Evolutionary conservation across 2,113 vertebrate genomes (phyloP).

Genomic region (Hystrix cristata): DNA sequence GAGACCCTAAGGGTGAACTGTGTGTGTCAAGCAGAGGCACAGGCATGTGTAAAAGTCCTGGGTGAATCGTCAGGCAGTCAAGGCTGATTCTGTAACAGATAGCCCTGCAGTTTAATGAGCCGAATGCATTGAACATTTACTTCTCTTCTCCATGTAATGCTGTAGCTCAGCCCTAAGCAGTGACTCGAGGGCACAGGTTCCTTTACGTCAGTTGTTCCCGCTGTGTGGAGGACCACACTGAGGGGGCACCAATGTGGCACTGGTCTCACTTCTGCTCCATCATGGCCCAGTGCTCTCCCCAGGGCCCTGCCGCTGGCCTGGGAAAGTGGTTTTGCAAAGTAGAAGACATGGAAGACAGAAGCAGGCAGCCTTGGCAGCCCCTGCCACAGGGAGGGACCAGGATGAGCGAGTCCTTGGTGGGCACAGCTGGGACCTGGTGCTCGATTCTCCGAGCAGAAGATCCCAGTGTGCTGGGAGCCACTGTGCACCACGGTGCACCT

Average conservation of each 20-base stretch:
- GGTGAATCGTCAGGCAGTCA: neutral
- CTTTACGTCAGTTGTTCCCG: neutral
- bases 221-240: neutral
- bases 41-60: neutral
- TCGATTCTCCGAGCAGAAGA: neutral
- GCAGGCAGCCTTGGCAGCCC: neutral
- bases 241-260: rapidly evolving
- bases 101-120: neutral
- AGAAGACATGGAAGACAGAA: neutral
- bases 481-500: neutral
- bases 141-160: neutral
- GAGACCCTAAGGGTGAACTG: neutral
- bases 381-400: neutral
- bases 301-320: too few relatives aligned
- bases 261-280: neutral
- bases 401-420: neutral
- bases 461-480: too few relatives aligned
- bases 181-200: neutral
- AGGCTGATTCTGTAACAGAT: neutral
- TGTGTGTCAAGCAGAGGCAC: neutral
- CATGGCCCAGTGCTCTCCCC: neutral
- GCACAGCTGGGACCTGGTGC: neutral
- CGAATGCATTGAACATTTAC: neutral
- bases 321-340: neutral
- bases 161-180: neutral